Percentiles rank a stretch among this genome's conserved stretches.
Evolutionary conservation across 2,113 vertebrate species (phyloP).

Genomic region (Neotragus moschatus): DNA sequence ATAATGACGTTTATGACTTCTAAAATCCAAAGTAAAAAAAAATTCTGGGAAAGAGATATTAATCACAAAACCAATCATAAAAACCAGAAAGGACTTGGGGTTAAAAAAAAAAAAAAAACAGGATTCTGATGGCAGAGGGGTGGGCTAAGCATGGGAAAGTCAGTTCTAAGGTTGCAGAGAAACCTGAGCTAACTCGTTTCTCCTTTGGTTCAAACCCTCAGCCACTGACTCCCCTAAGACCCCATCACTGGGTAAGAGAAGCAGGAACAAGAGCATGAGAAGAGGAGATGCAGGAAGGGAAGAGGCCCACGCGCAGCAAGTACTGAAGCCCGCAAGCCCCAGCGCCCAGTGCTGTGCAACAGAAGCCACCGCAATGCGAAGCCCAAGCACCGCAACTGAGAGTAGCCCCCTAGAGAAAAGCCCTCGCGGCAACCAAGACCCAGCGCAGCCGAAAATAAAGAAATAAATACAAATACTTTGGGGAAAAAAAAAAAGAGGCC

Average conservation of each 20-base stretch:
- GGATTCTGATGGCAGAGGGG: neutral
- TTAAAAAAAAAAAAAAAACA: neutral
- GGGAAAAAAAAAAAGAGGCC: neutral
- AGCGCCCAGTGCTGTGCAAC: accelerated
- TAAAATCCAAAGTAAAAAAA: constrained; percentile 6
- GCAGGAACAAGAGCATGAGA: neutral
- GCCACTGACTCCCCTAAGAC: neutral
- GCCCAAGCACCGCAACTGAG: accelerated
- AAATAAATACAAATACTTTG: neutral
- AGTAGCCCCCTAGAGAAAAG: neutral
- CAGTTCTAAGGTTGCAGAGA: neutral
- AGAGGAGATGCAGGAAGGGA: neutral
- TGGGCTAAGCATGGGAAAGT: neutral
- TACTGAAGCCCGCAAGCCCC: neutral
- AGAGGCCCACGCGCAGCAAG: neutral
- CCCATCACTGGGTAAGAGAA: neutral
- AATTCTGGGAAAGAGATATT: neutral
- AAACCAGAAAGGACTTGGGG: neutral
- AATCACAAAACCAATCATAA: neutral
- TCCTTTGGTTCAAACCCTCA: neutral
- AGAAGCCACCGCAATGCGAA: accelerated
- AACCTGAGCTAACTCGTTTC: neutral
- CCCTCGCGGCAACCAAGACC: neutral
- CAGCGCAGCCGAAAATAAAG: neutral
- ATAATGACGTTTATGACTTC: neutral